These are phyloP conservation scores for Acromyrmex echinatior DNA, from an alignment of 1,140 invertebrate genomes.

Conservation along the genomic window DNA sequence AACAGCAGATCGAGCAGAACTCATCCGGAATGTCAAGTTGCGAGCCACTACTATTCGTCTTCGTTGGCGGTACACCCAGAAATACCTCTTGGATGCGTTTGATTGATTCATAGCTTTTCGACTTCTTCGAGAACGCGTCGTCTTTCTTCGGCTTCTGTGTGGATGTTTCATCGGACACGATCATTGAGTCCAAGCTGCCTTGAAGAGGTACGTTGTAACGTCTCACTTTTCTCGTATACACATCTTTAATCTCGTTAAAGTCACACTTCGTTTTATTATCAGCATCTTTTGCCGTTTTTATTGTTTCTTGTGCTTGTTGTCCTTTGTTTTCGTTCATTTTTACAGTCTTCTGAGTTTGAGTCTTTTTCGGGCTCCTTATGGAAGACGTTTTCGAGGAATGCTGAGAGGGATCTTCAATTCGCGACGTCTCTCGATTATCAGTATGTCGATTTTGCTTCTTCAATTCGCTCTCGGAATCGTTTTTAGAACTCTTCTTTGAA, in stretches of 20 bases:
- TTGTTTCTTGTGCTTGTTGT: slow-evolving; percentile 13
- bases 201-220: slow-evolving; percentile 77
- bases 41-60: slow-evolving; percentile 79
- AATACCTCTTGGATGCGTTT: slow-evolving; percentile 76
- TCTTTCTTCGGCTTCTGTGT: slow-evolving; percentile 50
- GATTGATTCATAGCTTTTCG: slow-evolving; percentile 85
- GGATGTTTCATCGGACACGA: slow-evolving; percentile 73
- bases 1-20: slow-evolving; percentile 83
- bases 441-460: slow-evolving; percentile 24
- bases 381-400: slow-evolving; percentile 36
- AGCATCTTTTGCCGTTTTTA: not conserved
- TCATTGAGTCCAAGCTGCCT: slow-evolving; percentile 83
- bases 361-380: slow-evolving; percentile 10
- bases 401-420: slow-evolving; percentile 7
- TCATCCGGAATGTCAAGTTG: slow-evolving; percentile 80
- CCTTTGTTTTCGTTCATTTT: slow-evolving; percentile 11
- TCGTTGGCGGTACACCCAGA: slow-evolving; percentile 66
- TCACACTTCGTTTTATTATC: slow-evolving; percentile 45
- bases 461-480: slow-evolving; percentile 1
- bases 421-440: slow-evolving; percentile 24
- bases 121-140: slow-evolving; percentile 80
- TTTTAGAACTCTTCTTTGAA: slow-evolving; percentile 14
- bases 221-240: slow-evolving; percentile 47
- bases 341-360: slow-evolving; percentile 15
- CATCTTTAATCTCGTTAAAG: slow-evolving; percentile 48